These are phyloP conservation scores for Meloidogyne floridensis DNA, from an alignment of 1,140 invertebrate species.

Conservation along the genomic window DNA sequence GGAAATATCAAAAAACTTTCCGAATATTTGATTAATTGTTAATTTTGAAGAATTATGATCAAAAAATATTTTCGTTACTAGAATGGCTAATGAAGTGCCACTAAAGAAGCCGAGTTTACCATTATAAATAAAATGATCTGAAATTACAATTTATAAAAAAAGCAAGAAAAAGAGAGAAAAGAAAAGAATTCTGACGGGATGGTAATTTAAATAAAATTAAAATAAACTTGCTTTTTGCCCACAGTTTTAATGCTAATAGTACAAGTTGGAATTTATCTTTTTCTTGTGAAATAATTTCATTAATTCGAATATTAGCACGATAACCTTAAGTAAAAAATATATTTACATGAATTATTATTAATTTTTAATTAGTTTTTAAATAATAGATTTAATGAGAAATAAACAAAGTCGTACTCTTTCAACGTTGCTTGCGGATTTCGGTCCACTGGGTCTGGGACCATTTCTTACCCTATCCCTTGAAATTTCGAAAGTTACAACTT, in stretches of 20 bases:
- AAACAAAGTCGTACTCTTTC: too few species aligned
- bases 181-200: too few species aligned
- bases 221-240: neutral
- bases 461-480: too few species aligned
- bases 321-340: neutral
- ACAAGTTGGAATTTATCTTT: neutral
- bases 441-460: too few species aligned
- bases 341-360: neutral
- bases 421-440: too few species aligned
- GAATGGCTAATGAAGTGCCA: neutral
- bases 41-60: neutral
- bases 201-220: too few species aligned
- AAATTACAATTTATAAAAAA: neutral
- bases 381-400: too few species aligned
- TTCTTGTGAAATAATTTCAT: neutral
- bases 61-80: neutral
- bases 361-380: too few species aligned
- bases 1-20: neutral
- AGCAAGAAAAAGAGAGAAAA: too few species aligned
- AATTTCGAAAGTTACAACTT: too few species aligned
- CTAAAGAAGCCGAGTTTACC: neutral
- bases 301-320: neutral
- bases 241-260: neutral
- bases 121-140: neutral
- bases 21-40: neutral